Conservation (phyloP, 2,113 vertebrate genomes). For the Emydocephalus ijimae region DNA sequence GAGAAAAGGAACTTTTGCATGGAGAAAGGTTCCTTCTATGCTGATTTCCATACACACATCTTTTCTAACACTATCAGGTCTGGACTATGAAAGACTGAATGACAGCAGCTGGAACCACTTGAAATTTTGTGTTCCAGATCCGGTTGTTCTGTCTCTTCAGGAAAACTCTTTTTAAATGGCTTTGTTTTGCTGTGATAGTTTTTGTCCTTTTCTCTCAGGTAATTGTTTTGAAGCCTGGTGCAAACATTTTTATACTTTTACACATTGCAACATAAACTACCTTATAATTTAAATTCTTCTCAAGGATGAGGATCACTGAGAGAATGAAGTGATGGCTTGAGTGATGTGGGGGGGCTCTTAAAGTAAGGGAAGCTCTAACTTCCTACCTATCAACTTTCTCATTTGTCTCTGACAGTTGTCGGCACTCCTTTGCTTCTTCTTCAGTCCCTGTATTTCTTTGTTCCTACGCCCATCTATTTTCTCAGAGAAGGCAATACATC, state of each 20-base stretch:
- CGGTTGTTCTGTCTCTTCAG: neutral
- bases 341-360: neutral
- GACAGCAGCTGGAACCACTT: neutral
- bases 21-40: neutral
- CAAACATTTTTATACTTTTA: slow-evolving; percentile 30
- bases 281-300: neutral
- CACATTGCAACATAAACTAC: neutral
- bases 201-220: slow-evolving; percentile 4
- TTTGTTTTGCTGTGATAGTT: neutral
- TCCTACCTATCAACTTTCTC: neutral
- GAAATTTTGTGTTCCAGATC: neutral
- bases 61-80: neutral
- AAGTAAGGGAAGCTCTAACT: neutral
- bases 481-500: neutral
- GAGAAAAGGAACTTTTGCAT: neutral
- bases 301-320: neutral
- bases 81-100: neutral
- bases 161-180: neutral
- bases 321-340: neutral
- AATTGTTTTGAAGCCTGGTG: slow-evolving; percentile 17
- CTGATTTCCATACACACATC: neutral
- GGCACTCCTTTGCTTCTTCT: neutral
- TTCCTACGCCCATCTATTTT: neutral
- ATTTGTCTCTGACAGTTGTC: neutral
- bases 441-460: neutral